Evolutionary conservation across 2,888 invertebrate genomes (phyloP), one percentile per base, ranked within the genome.

Genomic region (Melinopterus prodromus): DNA sequence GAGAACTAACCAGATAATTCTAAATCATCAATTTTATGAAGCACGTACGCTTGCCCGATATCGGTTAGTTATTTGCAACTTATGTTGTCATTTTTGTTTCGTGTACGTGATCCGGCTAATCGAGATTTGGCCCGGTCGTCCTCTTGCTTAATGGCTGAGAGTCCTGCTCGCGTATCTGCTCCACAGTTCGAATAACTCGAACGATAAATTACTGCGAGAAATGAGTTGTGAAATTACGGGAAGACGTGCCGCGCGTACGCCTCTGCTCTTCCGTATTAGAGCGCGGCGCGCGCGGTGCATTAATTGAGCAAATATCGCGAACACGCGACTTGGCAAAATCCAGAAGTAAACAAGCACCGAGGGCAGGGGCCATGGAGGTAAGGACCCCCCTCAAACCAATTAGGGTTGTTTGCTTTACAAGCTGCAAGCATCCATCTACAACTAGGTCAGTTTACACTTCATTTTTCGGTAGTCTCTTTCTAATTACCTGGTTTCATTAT

Each of bases 71-170:
- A 53, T 53, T 53, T 9, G 53, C 53, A 12, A 53, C 53, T 53
- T 53, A 53, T 53, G 53, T 53, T 53, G 53, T 53, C 53, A 53
- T 53, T 53, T 53, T 53, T 53, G 53, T 53, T 53, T 53, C 53
- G 53, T 2, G 1, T 53, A 53, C 53, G 53, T 53, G 53, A 53
- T 53, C 53, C 3, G 1, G 53, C 53, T 53, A 53, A 53, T 53
- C 53, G 53, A 53, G 53, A 53, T 53, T 53, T 53, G 0, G 53
- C 53, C 53, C 12, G 9, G 2, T 12, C 53, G 53, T 53, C 53
- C 9, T 1, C 5, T 53, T 53, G 53, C 2, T 53, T 53, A 53
- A 53, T 53, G 53, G 53, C 5, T 7, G 7, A 4, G 53, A 53
- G 53, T 53, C 5, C 53, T 9, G 53, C 53, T 26, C 26, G 2